Base-by-base conservation (phyloP, 2,113 vertebrate species). In the Ceuthmochares aereus region DNA sequence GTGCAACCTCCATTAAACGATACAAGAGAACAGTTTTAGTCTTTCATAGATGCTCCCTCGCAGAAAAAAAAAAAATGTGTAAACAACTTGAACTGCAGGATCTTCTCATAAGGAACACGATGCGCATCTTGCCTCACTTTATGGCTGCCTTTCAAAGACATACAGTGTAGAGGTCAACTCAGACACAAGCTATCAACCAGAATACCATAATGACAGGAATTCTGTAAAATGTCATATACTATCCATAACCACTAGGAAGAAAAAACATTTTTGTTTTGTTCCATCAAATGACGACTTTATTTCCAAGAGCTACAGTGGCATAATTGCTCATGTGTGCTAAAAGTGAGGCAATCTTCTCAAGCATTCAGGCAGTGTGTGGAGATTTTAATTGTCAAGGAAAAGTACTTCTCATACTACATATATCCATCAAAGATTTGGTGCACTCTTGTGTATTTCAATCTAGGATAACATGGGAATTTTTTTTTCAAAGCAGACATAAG, bases 341-440 rank as follows among this genome's bases (percentile, higher is more conserved):
- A 49, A 80, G 34, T 3, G 0, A 74, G 37, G 37, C 54, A 73
- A 80, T 54, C 27, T 56, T 94, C 89, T 69, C 70, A 40, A 59
- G 67, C 59, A 82, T 72, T 91, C 84, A 90, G 40, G 19, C 25
- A 79, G 40, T 0, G 0, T n/a, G 27, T 14, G 8, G 60, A 45
- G 87, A 74, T 75, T 93, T 93, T 78, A 73, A 47, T 73, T 86
- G 66, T 66, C 79, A 93, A 82, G 54, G 26, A 70, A 95, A 84
- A 96, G 13, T 66, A 63, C 45, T 59, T 84, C 21, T 42, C 25
- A 45, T 58, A 21, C 26, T 62, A 58, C 43, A 76, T 36, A 82
- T 45, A 84, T n/a, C 20, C 79, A 81, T 62, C 62, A 89, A 64
- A 79, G 52, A 72, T 72, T 47, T 59, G 8, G 20, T 66, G 32